phyloP scores from a whole-genome alignment of 2,888 invertebrate genomes.

The Agrenia bidenticulata region DNA sequence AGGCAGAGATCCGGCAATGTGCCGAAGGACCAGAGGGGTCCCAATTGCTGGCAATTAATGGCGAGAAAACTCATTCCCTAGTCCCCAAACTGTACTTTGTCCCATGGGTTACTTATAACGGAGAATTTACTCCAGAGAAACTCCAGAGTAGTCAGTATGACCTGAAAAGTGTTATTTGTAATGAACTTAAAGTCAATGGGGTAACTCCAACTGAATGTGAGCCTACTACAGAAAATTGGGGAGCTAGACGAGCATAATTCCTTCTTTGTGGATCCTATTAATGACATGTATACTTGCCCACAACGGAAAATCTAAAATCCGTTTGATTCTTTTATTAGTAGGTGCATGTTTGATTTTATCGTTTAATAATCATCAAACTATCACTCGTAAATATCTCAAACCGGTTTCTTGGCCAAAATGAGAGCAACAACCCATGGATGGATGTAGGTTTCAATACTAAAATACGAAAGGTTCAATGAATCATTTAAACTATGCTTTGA shows the following conservation, averaged over 20 bases:
- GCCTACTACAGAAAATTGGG: conserved; percentile 34
- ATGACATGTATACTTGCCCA: neutral
- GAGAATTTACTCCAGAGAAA: conserved; percentile 57
- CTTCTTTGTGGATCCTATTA: no score
- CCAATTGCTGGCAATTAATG: conserved; percentile 70
- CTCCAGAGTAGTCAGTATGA: conserved; percentile 30
- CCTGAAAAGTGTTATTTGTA: conserved; percentile 38
- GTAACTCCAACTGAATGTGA: conserved; percentile 29
- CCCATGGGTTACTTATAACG: conserved; percentile 75
- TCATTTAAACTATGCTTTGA: no score
- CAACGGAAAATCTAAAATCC: neutral
- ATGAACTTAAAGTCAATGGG: conserved; percentile 25
- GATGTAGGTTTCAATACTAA: no score
- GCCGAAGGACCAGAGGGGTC: conserved; percentile 66
- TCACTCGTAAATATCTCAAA: no score
- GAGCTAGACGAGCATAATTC: conserved; percentile 30
- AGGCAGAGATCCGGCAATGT: conserved; percentile 65
- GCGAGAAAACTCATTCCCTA: conserved; percentile 71
- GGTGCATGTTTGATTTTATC: neutral
- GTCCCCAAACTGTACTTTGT: conserved; percentile 70
- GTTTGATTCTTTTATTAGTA: neutral
- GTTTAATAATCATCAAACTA: no score
- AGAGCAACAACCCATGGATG: conserved; percentile 6
- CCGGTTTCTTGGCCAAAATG: conserved; percentile 5
- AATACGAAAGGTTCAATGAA: no score